Evolutionary conservation across 2,113 vertebrate genomes (phyloP), one percentile per base, ranked within the genome.

Genomic region (Accipiter cooperii): DNA sequence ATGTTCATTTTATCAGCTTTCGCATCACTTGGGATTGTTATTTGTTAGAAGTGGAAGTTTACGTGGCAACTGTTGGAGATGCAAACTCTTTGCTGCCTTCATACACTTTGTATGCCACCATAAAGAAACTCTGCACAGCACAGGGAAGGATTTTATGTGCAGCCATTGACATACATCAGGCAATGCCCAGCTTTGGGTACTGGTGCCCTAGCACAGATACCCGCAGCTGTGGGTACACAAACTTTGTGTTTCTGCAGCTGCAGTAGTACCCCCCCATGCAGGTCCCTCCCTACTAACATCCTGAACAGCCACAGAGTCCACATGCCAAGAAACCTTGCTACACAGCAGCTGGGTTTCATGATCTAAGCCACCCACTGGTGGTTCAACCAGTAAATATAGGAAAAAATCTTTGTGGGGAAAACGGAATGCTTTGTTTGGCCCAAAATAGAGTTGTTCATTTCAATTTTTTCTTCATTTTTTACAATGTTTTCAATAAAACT

Each of bases 101-200:
- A 4, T n/a, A 38, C 8, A 8, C 64, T 49, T 83, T 14, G 24
- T 12, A 29, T 20, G 4, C 36, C 11, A 2, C 57, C 16, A 4
- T 25, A 63, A 70, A 61, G 46, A 51, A 55, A 28, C 24, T 25
- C 54, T 49, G 51, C 75, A 61, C 9, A 40, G n/a, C 64, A 60
- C 34, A 42, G 44, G 34, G 64, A 42, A 61, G 40, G 33, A 13
- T 71, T 85, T 93, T 52, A 21, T 20, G 16, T 7, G 14, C 34
- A 51, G 21, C 44, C 3, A 2, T 29, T 75, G 46, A 29, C 28
- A 16, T 11, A 17, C 2, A 36, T 13, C 1, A 34, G 47, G 13
- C 1, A 0, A 6, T 77, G 54, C 58, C 31, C 77, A 74, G 0
- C 6, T 40, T 12, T 81, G 47, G 57, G 13, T 66, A 8, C 28